Base-by-base conservation (phyloP, 1,140 invertebrate species). In the Drosophila pseudoobscura region DNA sequence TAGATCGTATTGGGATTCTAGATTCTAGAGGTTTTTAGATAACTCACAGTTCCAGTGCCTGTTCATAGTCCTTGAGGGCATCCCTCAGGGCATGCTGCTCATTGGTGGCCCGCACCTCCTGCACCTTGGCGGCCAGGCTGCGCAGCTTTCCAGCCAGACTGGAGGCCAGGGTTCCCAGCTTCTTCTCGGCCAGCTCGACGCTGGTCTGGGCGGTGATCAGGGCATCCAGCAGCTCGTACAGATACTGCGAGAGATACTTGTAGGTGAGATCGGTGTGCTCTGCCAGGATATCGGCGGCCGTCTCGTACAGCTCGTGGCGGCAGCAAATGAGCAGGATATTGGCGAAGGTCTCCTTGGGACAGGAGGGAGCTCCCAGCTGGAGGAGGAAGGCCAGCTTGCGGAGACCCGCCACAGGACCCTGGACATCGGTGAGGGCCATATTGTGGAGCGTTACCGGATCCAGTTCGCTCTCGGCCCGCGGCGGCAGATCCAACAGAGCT, bases 391-490 rank as follows among this genome's bases (percentile, higher is more conserved):
- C 98, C 20, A 99, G 92, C 92, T 99, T 99, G 89, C 99, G 96
- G 91, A 99, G 99, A 17, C 98, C 98, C 0, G 95, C 96, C 7
- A 98, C 96, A 70, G 97, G 96, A n/a, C 92, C 89, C 59, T 93
- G 92, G 92, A 99, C 98, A 87, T 99, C 98, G 88, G 99, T 97
- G 6, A 99, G 92, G 0, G 98, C 99, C 93, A 99, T 96, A 91
- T 99, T 99, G 88, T 99, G 99, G 6, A 99, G 93, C 22, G 98
- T 99, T 0, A 99, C 97, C 15, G 98, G 97, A 92, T 99, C 99
- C 61, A 99, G 92, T 93, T 99, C 99, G 90, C 99, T 97, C 92
- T 99, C 98, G 7, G 97, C 96, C 71, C 97, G 92, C 0, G 98
- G 98, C 24, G 99, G 99, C 96, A 99, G 99, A 92, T 99, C 99